A percentile compares a stretch with the other conserved stretches of the same genome.
Conservation (phyloP, 2,888 invertebrate genomes). For the Ormyrus labotus region DNA sequence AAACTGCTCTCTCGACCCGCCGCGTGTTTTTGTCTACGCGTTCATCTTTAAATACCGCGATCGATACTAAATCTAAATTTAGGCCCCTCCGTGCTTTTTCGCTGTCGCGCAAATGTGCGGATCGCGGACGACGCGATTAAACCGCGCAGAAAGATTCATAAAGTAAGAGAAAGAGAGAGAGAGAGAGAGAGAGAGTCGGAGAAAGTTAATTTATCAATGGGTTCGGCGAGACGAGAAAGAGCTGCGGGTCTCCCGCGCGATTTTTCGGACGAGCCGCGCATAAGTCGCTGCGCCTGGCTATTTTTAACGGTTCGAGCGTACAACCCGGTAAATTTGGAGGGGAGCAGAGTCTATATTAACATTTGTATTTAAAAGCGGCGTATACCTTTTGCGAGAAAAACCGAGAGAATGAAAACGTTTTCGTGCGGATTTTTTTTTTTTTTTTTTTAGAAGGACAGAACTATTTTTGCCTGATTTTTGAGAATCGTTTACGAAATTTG, state of each 20-base stretch:
- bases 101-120: not conserved
- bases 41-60: conserved; percentile 44
- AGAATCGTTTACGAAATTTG: too few species aligned
- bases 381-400: conserved; percentile 33
- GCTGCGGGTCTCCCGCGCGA: not conserved
- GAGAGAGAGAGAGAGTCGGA: not conserved
- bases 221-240: not conserved
- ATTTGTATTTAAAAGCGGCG: conserved; percentile 40
- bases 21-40: conserved; percentile 1
- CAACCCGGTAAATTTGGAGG: conserved; percentile 29
- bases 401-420: not conserved
- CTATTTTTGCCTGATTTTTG: too few species aligned
- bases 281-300: conserved; percentile 13
- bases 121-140: too few species aligned
- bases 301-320: conserved; percentile 33
- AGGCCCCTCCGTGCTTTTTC: not conserved
- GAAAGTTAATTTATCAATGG: too few species aligned
- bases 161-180: not conserved
- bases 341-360: conserved; percentile 43
- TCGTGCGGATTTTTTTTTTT: not conserved
- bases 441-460: not conserved
- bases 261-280: conserved; percentile 20
- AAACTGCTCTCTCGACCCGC: conserved; percentile 12
- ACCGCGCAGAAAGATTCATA: too few species aligned
- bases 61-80: conserved; percentile 44